phyloP scores from a whole-genome alignment of 2,888 invertebrate species.

The Camponotus fellah region DNA sequence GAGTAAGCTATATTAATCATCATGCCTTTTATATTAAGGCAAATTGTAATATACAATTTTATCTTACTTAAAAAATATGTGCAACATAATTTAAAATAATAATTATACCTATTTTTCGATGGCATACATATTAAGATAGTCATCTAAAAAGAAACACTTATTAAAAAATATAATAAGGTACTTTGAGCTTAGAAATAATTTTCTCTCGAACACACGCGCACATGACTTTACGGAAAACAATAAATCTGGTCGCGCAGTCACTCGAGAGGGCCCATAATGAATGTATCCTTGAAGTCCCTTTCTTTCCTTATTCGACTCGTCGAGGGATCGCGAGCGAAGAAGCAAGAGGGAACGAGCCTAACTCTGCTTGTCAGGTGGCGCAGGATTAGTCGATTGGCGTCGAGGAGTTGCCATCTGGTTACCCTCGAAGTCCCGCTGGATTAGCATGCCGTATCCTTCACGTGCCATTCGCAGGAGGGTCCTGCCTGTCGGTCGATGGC shows the following conservation, averaged over 20 bases:
- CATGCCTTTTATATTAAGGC: not conserved
- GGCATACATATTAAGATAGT: not conserved
- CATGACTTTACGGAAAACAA: constrained; percentile 26
- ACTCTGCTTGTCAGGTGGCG: constrained; percentile 75
- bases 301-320: not conserved
- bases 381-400: constrained; percentile 80
- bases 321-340: constrained; percentile 31
- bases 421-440: constrained; percentile 68
- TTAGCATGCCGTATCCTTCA: constrained; percentile 75
- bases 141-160: not conserved
- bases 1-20: constrained; percentile 22
- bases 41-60: not conserved
- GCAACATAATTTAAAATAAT: not conserved
- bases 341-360: constrained; percentile 58
- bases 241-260: constrained; percentile 25
- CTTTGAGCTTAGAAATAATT: constrained; percentile 13
- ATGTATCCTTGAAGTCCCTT: not conserved
- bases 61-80: not conserved
- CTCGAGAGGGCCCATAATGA: constrained; percentile 37
- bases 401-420: constrained; percentile 79
- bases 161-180: constrained; percentile 5
- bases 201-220: not conserved
- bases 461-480: constrained; percentile 71
- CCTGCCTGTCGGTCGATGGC: constrained; percentile 57
- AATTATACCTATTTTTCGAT: not conserved